Conservation (phyloP, 2,113 vertebrate genomes). For the Coptodon rendalli region DNA sequence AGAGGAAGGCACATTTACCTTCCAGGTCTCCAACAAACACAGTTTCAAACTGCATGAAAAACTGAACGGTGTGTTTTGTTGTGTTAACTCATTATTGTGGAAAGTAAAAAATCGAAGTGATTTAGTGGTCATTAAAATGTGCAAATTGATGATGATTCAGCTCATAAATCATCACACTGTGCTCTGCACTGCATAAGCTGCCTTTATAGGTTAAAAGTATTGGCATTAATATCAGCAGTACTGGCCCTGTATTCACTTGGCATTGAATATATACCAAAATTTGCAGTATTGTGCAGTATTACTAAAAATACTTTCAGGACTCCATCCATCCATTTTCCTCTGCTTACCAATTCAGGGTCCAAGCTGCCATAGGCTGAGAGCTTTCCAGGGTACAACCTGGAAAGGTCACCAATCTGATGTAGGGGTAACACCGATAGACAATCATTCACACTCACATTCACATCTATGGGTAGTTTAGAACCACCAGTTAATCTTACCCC, state of each 20-base stretch:
- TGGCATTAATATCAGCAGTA: neutral
- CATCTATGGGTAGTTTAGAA: neutral
- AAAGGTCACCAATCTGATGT: neutral
- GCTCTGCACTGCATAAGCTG: neutral
- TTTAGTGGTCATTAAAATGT: neutral
- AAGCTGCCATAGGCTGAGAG: neutral
- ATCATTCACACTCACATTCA: neutral
- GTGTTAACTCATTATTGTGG: neutral
- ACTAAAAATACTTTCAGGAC: neutral
- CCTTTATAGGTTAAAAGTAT: neutral
- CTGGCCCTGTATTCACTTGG: neutral
- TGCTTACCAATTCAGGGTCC: neutral
- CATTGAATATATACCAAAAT: neutral
- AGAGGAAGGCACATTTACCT: neutral
- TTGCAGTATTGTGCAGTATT: neutral
- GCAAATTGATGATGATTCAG: neutral
- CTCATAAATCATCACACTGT: neutral
- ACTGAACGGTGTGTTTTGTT: neutral
- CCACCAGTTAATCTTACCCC: rapidly evolving
- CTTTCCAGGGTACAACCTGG: neutral
- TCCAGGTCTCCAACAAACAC: neutral
- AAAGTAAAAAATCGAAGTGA: neutral
- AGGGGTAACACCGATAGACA: rapidly evolving
- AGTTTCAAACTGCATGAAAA: neutral
- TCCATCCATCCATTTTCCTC: neutral